phyloP scores from a whole-genome alignment of 2,888 invertebrate species.

The Apamea epomidion region DNA sequence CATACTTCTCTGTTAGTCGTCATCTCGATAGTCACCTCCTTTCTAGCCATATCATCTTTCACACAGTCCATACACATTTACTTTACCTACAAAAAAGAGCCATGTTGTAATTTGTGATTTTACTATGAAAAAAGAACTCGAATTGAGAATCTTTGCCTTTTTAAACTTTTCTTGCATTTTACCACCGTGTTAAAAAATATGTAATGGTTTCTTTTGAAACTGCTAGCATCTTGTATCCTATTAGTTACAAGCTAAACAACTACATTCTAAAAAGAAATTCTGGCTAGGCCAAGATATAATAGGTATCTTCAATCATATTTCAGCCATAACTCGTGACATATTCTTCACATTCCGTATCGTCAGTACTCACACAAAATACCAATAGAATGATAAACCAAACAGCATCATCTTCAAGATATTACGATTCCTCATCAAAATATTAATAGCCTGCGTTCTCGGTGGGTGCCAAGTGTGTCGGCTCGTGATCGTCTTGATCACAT shows the following conservation, averaged over 20 bases:
- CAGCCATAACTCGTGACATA: background rate
- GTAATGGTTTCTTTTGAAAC: too few relatives aligned
- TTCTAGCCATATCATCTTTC: background rate
- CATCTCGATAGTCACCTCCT: background rate
- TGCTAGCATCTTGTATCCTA: background rate
- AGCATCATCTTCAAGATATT: conserved; percentile 50
- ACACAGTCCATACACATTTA: background rate
- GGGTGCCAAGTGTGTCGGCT: conserved; percentile 82
- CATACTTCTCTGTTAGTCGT: background rate
- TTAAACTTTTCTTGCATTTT: background rate
- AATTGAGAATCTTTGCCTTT: background rate
- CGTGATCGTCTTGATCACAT: conserved; percentile 68
- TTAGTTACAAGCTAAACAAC: background rate
- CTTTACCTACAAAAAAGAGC: background rate
- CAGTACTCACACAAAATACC: conserved; percentile 21
- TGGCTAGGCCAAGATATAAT: too few relatives aligned
- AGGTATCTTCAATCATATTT: background rate
- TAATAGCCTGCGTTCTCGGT: conserved; percentile 41
- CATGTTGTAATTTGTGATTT: background rate
- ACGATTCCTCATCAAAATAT: conserved; percentile 64
- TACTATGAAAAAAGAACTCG: too few relatives aligned
- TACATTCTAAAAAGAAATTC: background rate
- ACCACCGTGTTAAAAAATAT: background rate
- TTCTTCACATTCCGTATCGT: background rate
- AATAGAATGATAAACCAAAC: conserved; percentile 25